A percentile compares a stretch with the other conserved stretches of the same genome.
Evolutionary conservation across 2,888 invertebrate species (phyloP).

Genomic region (Acrobasis consociella): DNA sequence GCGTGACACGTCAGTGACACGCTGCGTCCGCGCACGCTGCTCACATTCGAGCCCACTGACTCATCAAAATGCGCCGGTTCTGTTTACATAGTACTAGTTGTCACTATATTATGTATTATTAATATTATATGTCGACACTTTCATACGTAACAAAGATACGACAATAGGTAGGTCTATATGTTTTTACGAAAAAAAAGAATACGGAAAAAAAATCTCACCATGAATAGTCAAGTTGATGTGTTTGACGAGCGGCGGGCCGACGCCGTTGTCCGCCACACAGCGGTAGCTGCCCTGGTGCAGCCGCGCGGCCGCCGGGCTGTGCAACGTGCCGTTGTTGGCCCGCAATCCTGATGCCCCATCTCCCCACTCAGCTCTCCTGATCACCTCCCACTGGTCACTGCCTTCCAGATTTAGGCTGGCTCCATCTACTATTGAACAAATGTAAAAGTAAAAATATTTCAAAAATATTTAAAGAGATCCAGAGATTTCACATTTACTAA

Average conservation of each 20-base stretch:
- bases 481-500: constrained; percentile 29
- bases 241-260: constrained; percentile 90
- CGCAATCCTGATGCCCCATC: constrained; percentile 28
- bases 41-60: constrained; percentile 70
- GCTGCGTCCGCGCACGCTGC: constrained; percentile 82
- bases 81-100: constrained; percentile 44
- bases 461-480: no score
- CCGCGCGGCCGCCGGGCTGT: constrained; percentile 85
- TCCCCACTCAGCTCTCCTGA: constrained; percentile 37
- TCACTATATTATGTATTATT: no score
- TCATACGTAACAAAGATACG: no score
- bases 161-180: no score
- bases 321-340: constrained; percentile 80
- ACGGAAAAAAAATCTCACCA: constrained; percentile 75
- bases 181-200: no score
- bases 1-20: constrained; percentile 88
- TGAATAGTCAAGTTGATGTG: constrained; percentile 90
- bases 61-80: constrained; percentile 89
- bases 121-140: no score
- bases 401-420: constrained; percentile 38
- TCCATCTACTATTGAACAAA: constrained; percentile 33
- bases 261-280: constrained; percentile 91
- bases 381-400: constrained; percentile 46
- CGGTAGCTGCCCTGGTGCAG: constrained; percentile 90
- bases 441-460: background rate